Percentiles rank a stretch among this genome's conserved stretches.
phyloP scores from a whole-genome alignment of 2,113 vertebrate genomes.

The Mormoops blainvillei region DNA sequence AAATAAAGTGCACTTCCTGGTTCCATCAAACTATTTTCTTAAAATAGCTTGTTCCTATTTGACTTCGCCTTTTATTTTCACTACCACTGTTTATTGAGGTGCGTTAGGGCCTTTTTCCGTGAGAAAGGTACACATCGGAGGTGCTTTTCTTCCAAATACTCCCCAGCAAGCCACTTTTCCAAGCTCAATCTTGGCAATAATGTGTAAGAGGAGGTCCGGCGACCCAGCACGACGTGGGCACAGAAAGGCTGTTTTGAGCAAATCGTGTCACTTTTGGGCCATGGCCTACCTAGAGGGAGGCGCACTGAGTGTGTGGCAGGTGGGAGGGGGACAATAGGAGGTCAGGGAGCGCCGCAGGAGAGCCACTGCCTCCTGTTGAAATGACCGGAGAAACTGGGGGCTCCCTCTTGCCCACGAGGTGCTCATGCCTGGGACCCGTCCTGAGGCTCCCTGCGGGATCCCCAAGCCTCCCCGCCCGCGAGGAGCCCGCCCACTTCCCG shows the following conservation, averaged over 20 bases:
- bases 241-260: background rate
- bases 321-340: background rate
- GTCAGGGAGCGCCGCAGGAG: background rate
- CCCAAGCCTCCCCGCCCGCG: background rate
- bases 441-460: background rate
- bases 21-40: too few relatives aligned
- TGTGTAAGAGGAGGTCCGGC: background rate
- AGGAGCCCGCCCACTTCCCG: background rate
- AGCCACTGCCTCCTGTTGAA: fast-evolving
- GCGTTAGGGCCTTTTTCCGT: too few relatives aligned
- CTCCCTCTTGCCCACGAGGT: background rate
- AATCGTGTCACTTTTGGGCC: background rate
- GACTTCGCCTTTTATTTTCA: background rate
- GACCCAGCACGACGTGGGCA: background rate
- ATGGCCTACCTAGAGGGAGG: background rate
- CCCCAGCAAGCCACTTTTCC: background rate
- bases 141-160: background rate
- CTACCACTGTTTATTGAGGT: background rate
- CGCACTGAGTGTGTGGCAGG: background rate
- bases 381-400: background rate
- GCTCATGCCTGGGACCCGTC: background rate
- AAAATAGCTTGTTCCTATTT: too few relatives aligned
- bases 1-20: background rate
- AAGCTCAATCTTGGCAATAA: too few relatives aligned
- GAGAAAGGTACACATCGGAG: background rate